A percentile compares a stretch with the other conserved stretches of the same genome.
Evolutionary conservation across 2,113 vertebrate genomes (phyloP).

Genomic region (Mixornis gularis): DNA sequence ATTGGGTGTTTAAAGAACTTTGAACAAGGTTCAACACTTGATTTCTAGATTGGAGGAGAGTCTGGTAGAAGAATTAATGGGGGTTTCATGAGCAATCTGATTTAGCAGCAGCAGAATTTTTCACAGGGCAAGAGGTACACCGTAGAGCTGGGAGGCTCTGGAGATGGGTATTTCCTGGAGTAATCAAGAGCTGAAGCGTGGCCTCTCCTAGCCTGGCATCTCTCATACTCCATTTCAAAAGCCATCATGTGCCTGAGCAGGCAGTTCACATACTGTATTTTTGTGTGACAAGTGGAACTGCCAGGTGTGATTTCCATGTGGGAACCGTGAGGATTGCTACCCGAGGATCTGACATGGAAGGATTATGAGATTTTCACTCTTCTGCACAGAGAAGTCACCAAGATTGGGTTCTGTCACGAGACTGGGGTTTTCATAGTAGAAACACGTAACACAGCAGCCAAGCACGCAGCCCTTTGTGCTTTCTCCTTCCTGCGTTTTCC

Average conservation of each 20-base stretch:
- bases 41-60: neutral
- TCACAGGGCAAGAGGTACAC: neutral
- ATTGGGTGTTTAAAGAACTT: neutral
- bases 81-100: neutral
- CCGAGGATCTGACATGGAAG: rapidly evolving
- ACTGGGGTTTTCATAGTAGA: neutral
- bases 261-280: neutral
- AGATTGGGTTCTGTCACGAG: neutral
- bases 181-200: neutral
- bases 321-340: neutral
- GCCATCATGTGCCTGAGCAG: neutral
- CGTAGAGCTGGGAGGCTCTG: neutral
- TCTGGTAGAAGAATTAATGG: neutral
- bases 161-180: neutral
- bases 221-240: neutral
- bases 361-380: neutral
- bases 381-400: neutral
- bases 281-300: neutral
- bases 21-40: neutral
- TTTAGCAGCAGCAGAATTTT: neutral
- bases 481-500: neutral
- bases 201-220: neutral
- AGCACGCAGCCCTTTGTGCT: neutral
- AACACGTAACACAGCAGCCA: neutral
- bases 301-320: neutral